Percentiles rank a stretch among this genome's conserved stretches.
Conservation (phyloP, 2,888 invertebrate genomes). For the Acanthosepion lycidas region DNA sequence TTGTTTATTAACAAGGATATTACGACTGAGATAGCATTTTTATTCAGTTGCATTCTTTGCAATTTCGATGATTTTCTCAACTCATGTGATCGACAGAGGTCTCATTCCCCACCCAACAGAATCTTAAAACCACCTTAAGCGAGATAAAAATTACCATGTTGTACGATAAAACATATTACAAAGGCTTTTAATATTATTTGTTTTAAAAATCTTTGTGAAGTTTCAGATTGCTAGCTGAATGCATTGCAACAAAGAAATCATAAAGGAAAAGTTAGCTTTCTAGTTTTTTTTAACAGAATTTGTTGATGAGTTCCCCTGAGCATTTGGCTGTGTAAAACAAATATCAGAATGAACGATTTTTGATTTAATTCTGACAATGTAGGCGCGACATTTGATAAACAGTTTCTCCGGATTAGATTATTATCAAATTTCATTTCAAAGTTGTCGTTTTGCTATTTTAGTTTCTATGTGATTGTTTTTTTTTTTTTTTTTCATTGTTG, state of each 20-base stretch:
- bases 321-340: background rate
- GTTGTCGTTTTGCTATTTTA: background rate
- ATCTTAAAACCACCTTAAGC: background rate
- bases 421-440: slow-evolving; percentile 7
- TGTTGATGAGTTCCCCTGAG: background rate
- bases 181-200: background rate
- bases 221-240: background rate
- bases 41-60: background rate
- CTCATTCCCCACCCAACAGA: background rate
- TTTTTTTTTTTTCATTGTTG: background rate
- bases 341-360: background rate
- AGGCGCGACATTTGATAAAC: background rate
- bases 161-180: background rate
- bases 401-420: background rate
- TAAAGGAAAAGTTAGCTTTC: background rate
- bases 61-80: background rate
- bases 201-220: background rate
- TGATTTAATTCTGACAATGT: background rate
- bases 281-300: background rate
- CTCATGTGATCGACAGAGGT: background rate
- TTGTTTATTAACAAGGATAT: no score
- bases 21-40: no score
- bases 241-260: background rate
- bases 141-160: no score
- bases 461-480: background rate